Evolutionary conservation across 2,797 vertebrate species (phyloP), one percentile per base, ranked within the genome.

Genomic region (Phoeniculus purpureus): DNA sequence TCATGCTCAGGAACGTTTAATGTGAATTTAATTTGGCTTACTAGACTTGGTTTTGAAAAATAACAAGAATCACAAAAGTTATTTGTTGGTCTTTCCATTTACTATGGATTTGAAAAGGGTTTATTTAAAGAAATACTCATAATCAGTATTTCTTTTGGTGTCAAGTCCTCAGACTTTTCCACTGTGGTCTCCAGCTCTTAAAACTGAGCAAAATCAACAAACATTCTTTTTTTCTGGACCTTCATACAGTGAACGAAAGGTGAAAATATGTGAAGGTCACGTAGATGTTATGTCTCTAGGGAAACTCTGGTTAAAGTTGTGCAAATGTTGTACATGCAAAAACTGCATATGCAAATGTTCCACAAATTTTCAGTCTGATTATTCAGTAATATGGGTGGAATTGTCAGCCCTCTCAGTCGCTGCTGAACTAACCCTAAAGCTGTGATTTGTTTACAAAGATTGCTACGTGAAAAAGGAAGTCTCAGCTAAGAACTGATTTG

Each of bases 401-500:
- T 11, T 60, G 17, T n/a, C 61, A 80, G 40, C 16, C 10, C 37
- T 77, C 43, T 32, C 16, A 51, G 83, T 56, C 48, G 19, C 54
- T 75, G 70, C 52, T 74, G 67, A 90, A 61, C 51, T 72, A 16
- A 75, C 58, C n/a, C 5, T 75, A 31, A 58, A 87, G 26, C 52
- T 71, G 91, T 81, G 78, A 73, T 95, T 95, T 96, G 74, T 92
- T 89, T 96, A 72, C 29, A 75, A 67, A 47, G 85, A 90, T 62
- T 81, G 23, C 59, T 84, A 74, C 56, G 26, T 83, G 47, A 58
- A 90, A 82, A 86, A 66, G 31, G 25, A 15, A 21, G 8, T 70
- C 56, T 84, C 5, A 6, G 21, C 22, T 52, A 55, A 68, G 56
- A 88, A 37, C 31, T 95, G 26, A 66, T 80, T 47, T 70, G 58